Conservation (phyloP, 2,797 vertebrate species). For the Melopsittacus undulatus region DNA sequence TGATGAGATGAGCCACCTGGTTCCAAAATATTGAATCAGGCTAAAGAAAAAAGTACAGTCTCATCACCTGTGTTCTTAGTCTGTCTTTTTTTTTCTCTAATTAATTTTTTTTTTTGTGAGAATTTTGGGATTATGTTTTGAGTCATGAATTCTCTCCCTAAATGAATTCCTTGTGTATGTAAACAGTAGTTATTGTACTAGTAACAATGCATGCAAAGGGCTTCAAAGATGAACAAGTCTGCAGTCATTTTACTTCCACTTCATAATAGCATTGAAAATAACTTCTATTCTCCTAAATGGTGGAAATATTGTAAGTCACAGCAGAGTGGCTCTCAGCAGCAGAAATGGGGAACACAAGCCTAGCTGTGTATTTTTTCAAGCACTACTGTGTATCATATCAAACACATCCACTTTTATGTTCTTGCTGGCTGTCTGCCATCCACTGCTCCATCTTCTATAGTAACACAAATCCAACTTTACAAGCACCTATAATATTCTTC, state of each 20-base stretch:
- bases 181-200: background rate
- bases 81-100: background rate
- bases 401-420: background rate
- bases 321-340: background rate
- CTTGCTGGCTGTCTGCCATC: background rate
- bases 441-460: background rate
- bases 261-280: background rate
- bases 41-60: background rate
- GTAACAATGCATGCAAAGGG: background rate
- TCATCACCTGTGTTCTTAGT: background rate
- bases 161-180: background rate
- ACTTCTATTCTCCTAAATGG: background rate
- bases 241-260: background rate
- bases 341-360: background rate
- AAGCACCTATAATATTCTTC: background rate
- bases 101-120: background rate
- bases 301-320: background rate
- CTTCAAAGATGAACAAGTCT: background rate
- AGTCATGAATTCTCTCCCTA: background rate
- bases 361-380: background rate
- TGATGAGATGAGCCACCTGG: background rate
- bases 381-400: background rate
- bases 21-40: background rate
- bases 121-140: background rate
- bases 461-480: constrained; percentile 23